These are phyloP conservation scores for Strix uralensis DNA, from an alignment of 2,113 vertebrate species.

Conservation along the genomic window DNA sequence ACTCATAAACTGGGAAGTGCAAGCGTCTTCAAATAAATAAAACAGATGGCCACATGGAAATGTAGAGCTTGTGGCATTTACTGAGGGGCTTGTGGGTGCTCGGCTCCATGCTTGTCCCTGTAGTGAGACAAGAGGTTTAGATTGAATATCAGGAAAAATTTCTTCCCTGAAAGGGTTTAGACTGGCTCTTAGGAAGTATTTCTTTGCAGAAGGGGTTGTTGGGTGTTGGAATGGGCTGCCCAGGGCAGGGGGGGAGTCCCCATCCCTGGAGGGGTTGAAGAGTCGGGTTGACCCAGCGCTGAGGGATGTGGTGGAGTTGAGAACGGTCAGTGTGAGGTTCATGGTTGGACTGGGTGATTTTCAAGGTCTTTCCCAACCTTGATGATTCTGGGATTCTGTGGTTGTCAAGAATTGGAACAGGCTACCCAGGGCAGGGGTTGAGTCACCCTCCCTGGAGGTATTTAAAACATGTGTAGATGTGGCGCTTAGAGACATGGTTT, in stretches of 20 bases:
- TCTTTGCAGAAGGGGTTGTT: too few species aligned
- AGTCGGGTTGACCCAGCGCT: too few species aligned
- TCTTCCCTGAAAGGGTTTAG: not conserved
- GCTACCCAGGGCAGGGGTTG: too few species aligned
- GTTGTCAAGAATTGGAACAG: not conserved
- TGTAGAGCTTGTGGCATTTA: not conserved
- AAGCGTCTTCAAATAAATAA: not conserved
- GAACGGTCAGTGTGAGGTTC: too few species aligned
- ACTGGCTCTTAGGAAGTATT: too few species aligned
- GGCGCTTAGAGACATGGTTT: not conserved
- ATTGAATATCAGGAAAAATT: not conserved
- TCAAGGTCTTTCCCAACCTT: too few species aligned
- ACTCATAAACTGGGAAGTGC: not conserved
- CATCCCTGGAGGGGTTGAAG: too few species aligned
- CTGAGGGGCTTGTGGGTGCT: not conserved
- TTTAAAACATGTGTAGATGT: fast-evolving
- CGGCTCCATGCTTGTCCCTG: fast-evolving
- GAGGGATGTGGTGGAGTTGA: too few species aligned
- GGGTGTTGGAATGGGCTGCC: too few species aligned
- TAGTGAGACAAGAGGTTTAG: not conserved
- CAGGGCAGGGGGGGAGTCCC: too few species aligned
- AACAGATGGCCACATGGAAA: not conserved
- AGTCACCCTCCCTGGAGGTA: not conserved
- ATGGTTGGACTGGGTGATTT: too few species aligned
- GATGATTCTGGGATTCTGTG: too few species aligned